phyloP scores from a whole-genome alignment of 2,888 invertebrate genomes.

The Danaus chrysippus region DNA sequence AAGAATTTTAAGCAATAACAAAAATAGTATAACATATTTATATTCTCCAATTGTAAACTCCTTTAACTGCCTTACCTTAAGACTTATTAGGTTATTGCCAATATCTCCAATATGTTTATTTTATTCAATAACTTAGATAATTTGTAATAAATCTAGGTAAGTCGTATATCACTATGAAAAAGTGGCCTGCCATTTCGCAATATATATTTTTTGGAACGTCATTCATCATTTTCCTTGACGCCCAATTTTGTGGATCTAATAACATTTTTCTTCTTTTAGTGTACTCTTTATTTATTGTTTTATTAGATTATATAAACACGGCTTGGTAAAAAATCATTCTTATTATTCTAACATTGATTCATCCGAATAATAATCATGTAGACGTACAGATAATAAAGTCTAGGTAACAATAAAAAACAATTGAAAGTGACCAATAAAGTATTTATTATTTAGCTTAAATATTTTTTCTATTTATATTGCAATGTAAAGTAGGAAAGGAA shows the following conservation, averaged over 20 bases:
- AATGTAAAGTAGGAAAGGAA: neutral
- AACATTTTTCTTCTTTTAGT: constrained; percentile 43
- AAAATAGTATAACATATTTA: neutral
- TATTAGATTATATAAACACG: constrained; percentile 8
- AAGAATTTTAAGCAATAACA: too few species aligned
- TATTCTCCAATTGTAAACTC: neutral
- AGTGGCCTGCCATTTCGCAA: constrained; percentile 33
- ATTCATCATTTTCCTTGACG: constrained; percentile 69
- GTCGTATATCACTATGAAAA: constrained; percentile 26
- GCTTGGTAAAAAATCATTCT: neutral
- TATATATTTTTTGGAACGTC: constrained; percentile 51
- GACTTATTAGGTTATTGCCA: neutral
- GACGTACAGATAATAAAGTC: too few species aligned
- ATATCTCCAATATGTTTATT: neutral
- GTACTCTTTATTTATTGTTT: constrained; percentile 34
- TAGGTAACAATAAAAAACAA: too few species aligned
- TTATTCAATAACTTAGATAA: constrained; percentile 39
- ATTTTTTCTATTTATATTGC: neutral
- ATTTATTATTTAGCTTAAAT: neutral
- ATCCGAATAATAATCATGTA: too few species aligned
- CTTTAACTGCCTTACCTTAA: neutral
- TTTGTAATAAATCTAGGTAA: constrained; percentile 45
- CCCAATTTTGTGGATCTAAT: constrained; percentile 59
- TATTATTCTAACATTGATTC: neutral
- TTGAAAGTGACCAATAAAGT: too few species aligned